Percentiles rank a stretch among this genome's conserved stretches.
These are phyloP conservation scores for Dallia pectoralis DNA, from an alignment of 2,797 vertebrate genomes.

Conservation along the genomic window DNA sequence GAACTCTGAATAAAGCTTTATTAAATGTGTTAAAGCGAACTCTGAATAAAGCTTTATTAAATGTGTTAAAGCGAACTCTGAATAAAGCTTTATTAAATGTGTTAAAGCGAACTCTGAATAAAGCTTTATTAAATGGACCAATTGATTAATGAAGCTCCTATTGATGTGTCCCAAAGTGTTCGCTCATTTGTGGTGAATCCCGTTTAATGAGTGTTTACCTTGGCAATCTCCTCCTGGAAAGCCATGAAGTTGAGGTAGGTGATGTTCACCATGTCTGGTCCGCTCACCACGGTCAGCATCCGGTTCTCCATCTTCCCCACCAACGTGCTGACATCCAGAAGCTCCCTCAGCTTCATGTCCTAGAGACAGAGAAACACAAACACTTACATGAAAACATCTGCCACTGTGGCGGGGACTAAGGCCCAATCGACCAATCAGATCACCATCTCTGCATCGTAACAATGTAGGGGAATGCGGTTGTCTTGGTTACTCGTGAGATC, in stretches of 20 bases:
- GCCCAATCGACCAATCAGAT: background rate
- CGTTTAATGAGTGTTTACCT: slow-evolving; percentile 72
- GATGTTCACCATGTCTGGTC: slow-evolving; percentile 94
- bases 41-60: background rate
- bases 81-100: background rate
- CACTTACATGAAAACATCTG: background rate
- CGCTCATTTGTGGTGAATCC: background rate
- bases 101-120: background rate
- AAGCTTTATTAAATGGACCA: background rate
- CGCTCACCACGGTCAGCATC: slow-evolving; percentile 93
- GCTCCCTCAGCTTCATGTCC: slow-evolving; percentile 92
- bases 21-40: too few relatives aligned
- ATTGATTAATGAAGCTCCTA: background rate
- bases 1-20: too few relatives aligned
- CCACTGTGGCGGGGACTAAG: background rate
- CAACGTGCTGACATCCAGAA: slow-evolving; percentile 85
- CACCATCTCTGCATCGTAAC: background rate
- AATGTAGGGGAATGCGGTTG: background rate
- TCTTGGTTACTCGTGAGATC: background rate
- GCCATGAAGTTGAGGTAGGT: slow-evolving; percentile 95
- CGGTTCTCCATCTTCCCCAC: slow-evolving; percentile 87
- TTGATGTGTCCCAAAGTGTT: background rate
- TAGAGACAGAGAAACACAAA: slow-evolving; percentile 48
- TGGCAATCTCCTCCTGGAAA: slow-evolving; percentile 94
- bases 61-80: background rate